Evolutionary conservation across 1,140 invertebrate genomes (phyloP), one percentile per base, ranked within the genome.

Genomic region (Polypedilum vanderplanki): DNA sequence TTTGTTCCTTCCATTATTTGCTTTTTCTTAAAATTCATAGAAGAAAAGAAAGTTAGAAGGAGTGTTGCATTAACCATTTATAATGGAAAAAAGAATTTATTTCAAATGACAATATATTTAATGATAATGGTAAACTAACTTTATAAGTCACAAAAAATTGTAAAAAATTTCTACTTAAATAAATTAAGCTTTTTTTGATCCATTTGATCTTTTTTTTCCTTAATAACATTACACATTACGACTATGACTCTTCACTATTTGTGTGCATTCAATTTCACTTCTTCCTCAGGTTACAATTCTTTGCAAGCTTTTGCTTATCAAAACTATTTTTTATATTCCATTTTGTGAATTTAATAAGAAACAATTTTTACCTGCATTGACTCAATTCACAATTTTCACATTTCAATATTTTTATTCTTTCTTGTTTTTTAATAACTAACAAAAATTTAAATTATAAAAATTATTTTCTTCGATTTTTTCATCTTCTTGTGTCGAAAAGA

Each of bases 321-420:
- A n/a, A 57, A n/a, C 4, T 57, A 46, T 57, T n/a, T 57, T 57
- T 57, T 57, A 46, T 46, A 12, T 46, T 46, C n/a, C n/a, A n/a
- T n/a, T n/a, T n/a, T n/a, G n/a, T n/a, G n/a, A n/a, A n/a, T n/a
- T n/a, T n/a, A n/a, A 2, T 3, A 46, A 57, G n/a, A 57, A 57
- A 57, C n/a, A 57, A n/a, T 12, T 57, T 57, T 46, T 57, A 57
- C 46, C 46, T 57, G 46, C 46, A 57, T 57, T 57, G 46, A 57
- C n/a, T 57, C 46, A 57, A 57, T 57, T 57, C 46, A 57, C 46
- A 57, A 57, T n/a, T 57, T 57, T 57, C 46, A n/a, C 46, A n/a
- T 57, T 57, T 57, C 46, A 57, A n/a, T 57, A 4, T 57, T 15
- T 12, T 4, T 4, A 12, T 4, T 57, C 15, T 57, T 57, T 12